Conservation (phyloP, 37 sponge, comb jelly and placozoan species). For the Corticium candelabrum region DNA sequence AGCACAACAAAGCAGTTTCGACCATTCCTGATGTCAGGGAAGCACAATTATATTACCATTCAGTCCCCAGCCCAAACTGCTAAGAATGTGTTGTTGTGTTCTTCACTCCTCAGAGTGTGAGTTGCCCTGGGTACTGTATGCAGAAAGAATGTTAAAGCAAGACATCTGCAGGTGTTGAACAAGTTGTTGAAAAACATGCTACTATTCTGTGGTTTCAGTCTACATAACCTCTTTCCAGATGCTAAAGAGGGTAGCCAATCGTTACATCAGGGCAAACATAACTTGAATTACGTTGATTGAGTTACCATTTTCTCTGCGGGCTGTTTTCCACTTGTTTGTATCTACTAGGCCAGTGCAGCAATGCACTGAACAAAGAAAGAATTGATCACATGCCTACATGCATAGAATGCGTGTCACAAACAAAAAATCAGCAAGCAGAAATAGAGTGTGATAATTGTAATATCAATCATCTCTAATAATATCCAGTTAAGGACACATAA, state of each 20-base stretch:
- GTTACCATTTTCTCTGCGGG: conserved; percentile 17
- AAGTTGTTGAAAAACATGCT: too few relatives aligned
- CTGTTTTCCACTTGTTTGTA: conserved; percentile 18
- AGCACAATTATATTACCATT: background rate
- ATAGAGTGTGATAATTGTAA: too few relatives aligned
- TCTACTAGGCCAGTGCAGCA: conserved; percentile 13
- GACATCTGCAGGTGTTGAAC: too few relatives aligned
- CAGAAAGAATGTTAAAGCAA: too few relatives aligned
- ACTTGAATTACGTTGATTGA: conserved; percentile 8
- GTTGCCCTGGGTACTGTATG: too few relatives aligned
- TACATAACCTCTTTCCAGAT: too few relatives aligned
- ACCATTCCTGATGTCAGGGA: background rate
- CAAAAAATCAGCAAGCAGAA: background rate
- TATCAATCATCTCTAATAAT: too few relatives aligned
- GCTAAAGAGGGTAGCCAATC: background rate
- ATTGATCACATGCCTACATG: background rate
- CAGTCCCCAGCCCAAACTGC: background rate
- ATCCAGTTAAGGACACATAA: too few relatives aligned
- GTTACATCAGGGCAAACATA: conserved; percentile 18
- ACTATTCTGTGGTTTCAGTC: too few relatives aligned
- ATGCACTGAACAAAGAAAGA: background rate
- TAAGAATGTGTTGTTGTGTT: background rate
- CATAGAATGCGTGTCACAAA: background rate
- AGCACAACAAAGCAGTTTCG: background rate
- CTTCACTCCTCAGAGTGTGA: too few relatives aligned